These are phyloP conservation scores for Aphyosemion australe DNA, from an alignment of 2,113 vertebrate species.

Conservation along the genomic window DNA sequence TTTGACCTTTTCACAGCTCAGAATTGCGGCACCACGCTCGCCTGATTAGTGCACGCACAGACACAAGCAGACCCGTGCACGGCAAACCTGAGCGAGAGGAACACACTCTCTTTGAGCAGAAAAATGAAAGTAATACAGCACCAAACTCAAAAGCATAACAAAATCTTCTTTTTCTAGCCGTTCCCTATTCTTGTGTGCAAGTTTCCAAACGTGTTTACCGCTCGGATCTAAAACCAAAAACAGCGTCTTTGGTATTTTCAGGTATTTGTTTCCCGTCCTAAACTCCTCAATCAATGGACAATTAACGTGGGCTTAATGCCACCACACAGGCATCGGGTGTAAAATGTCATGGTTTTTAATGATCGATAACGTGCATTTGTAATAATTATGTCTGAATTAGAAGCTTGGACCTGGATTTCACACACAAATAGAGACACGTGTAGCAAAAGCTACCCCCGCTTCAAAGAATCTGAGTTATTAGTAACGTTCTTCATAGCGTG, in stretches of 20 bases:
- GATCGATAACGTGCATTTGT: slow-evolving; percentile 55
- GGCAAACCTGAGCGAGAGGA: slow-evolving; percentile 29
- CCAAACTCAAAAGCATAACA: slow-evolving; percentile 42
- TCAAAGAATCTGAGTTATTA: background rate
- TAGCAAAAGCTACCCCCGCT: background rate
- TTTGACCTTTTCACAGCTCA: slow-evolving; percentile 74
- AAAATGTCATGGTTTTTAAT: slow-evolving; percentile 64
- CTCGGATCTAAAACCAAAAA: slow-evolving; percentile 52
- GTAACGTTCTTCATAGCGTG: background rate
- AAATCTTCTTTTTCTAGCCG: slow-evolving; percentile 45
- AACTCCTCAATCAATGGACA: slow-evolving; percentile 53
- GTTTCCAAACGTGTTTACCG: slow-evolving; percentile 58
- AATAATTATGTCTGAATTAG: slow-evolving; percentile 25
- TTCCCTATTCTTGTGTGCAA: slow-evolving; percentile 26
- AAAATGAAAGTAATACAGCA: slow-evolving; percentile 51
- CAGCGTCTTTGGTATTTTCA: slow-evolving; percentile 39
- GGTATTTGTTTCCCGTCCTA: slow-evolving; percentile 30
- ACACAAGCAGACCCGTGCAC: slow-evolving; percentile 17
- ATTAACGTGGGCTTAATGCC: slow-evolving; percentile 54
- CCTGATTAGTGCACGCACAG: slow-evolving; percentile 61
- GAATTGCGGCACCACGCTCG: slow-evolving; percentile 49
- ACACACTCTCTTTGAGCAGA: slow-evolving; percentile 27
- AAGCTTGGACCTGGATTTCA: background rate
- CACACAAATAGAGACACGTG: background rate
- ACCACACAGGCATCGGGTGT: slow-evolving; percentile 17